A percentile compares a stretch with the other conserved stretches of the same genome.
phyloP scores from a whole-genome alignment of 2,888 invertebrate genomes.

The Metalampra italica region DNA sequence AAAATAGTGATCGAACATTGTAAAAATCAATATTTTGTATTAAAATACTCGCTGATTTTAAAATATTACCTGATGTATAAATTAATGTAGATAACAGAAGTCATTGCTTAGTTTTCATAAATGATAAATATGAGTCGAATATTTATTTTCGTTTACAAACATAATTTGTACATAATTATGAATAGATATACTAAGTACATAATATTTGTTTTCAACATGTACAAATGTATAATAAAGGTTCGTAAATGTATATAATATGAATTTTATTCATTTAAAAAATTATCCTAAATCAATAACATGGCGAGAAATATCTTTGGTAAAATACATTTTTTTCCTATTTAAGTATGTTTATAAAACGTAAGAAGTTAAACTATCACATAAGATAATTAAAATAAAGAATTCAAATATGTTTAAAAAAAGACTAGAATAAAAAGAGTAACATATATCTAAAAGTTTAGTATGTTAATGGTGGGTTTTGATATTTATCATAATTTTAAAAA shows the following conservation, averaged over 20 bases:
- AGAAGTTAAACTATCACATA: too few relatives aligned
- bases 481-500: too few relatives aligned
- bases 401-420: too few relatives aligned
- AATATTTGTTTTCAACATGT: slow-evolving; percentile 60
- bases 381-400: too few relatives aligned
- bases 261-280: background rate
- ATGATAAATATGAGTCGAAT: slow-evolving; percentile 56
- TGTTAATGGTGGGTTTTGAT: too few relatives aligned
- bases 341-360: too few relatives aligned
- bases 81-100: slow-evolving; percentile 24
- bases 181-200: slow-evolving; percentile 56
- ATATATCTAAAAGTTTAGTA: too few relatives aligned
- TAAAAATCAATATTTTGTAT: slow-evolving; percentile 1
- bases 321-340: too few relatives aligned
- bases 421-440: too few relatives aligned
- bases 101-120: slow-evolving; percentile 36
- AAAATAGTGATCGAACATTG: slow-evolving; percentile 37
- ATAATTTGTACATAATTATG: slow-evolving; percentile 64
- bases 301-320: too few relatives aligned
- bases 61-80: slow-evolving; percentile 21
- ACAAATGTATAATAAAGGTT: slow-evolving; percentile 73
- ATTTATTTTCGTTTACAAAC: slow-evolving; percentile 64
- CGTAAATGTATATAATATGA: slow-evolving; percentile 23
- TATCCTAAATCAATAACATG: too few relatives aligned
- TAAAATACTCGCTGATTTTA: slow-evolving; percentile 48